Evolutionary conservation across 2,888 invertebrate genomes (phyloP).

Genomic region (Drosophila niveifrons): DNA sequence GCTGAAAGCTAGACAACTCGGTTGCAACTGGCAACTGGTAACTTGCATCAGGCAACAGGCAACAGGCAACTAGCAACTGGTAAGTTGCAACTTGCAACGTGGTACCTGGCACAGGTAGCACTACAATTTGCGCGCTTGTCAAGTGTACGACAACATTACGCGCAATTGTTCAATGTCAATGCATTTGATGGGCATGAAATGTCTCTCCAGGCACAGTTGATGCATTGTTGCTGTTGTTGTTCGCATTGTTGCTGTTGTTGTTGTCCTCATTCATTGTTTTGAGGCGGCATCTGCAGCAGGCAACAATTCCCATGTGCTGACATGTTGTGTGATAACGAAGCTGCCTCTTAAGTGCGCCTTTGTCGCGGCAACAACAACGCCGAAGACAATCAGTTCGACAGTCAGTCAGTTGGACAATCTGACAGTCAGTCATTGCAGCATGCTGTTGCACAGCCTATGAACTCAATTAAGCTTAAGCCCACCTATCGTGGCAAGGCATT

Average conservation of each 20-base stretch:
- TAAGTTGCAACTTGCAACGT: constrained; percentile 11
- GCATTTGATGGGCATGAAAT: constrained; percentile 82
- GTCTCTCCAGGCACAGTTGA: constrained; percentile 47
- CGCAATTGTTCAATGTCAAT: constrained; percentile 81
- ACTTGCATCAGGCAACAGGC: constrained; percentile 11
- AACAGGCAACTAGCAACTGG: constrained; percentile 1
- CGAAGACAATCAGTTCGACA: constrained; percentile 10
- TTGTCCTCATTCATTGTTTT: constrained; percentile 72
- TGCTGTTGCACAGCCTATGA: constrained; percentile 35
- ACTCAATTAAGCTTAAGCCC: constrained; percentile 24
- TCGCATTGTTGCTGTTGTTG: constrained; percentile 18
- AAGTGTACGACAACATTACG: constrained; percentile 82
- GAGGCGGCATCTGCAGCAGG: constrained; percentile 46
- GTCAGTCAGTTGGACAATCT: background rate
- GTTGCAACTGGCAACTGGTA: constrained; percentile 1
- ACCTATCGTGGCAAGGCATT: constrained; percentile 14
- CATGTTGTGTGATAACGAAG: constrained; percentile 80
- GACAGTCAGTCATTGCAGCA: background rate
- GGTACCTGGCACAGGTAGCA: constrained; percentile 62
- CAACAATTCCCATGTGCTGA: constrained; percentile 79
- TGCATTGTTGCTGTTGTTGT: constrained; percentile 38
- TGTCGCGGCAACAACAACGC: constrained; percentile 56
- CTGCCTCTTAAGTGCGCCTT: constrained; percentile 55
- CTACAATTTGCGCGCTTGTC: constrained; percentile 82
- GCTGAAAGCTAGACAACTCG: constrained; percentile 14